Base-by-base conservation (phyloP, 2,888 invertebrate species). In the Entomobrya multifasciata region DNA sequence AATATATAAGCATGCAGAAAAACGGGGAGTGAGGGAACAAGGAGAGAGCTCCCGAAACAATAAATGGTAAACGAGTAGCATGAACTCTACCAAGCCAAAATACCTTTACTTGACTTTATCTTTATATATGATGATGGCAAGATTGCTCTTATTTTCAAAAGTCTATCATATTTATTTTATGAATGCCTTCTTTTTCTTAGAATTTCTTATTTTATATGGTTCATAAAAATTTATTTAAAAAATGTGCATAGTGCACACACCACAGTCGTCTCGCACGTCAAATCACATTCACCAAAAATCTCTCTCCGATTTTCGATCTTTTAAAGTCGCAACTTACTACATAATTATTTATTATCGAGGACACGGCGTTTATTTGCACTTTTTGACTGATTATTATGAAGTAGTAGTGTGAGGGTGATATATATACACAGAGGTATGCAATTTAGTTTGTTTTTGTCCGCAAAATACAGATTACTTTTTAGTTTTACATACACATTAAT, bases 321-420 rank as follows among this genome's bases (percentile, higher is more conserved):
- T 74, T 52, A 47, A 15, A 47, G 70, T 22, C 22, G 22, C 17
- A 57, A 36, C 36, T 36, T 36, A 36, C 36, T 36, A 41, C 77
- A 77, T 57, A 77, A 77, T 77, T 36, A 36, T 36, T 36, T 36
- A 36, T 36, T 36, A 77, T 17, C 36, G 57, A 60, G 15, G 49
- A 82, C 49, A 82, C 62, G 62, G 27, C 52, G 67, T 74, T 78
- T 82, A 81, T 82, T 83, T 65, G 77, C 83, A 83, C 83, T 36
- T 36, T 36, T 36, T 82, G 82, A 81, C 81, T 81, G 80, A 81
- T 82, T 82, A 82, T 60, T 81, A 81, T 41, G 62, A 74, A 57
- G 25, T n/a, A 8, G 36, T 36, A 36, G 36, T 36, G 36, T 36
- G 8, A 6, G 36, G 4, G 4, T 36, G 36, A 36, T 36, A 36